Conservation (phyloP, 1,140 invertebrate genomes). For the Trichonephila inaurata region DNA sequence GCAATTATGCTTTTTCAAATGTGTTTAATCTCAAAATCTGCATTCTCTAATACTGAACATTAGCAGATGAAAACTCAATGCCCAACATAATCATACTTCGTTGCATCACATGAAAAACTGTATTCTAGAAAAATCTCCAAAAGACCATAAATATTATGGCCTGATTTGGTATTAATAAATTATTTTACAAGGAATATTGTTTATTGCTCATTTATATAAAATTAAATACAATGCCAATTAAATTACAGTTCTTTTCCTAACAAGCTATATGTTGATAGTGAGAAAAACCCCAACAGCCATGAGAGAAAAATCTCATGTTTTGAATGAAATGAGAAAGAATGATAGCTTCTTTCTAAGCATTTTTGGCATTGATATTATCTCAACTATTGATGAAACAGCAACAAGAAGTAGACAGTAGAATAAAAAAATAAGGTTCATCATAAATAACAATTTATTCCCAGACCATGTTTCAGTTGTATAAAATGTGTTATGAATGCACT, state of each 20-base stretch:
- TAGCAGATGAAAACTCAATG: background rate
- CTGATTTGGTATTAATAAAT: background rate
- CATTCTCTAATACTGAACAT: too few species aligned
- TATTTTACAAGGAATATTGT: background rate
- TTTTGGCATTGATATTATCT: constrained; percentile 35
- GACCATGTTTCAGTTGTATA: constrained; percentile 42
- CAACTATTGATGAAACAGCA: constrained; percentile 53
- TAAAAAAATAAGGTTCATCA: constrained; percentile 61
- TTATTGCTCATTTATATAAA: background rate
- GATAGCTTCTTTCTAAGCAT: background rate
- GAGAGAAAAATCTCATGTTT: background rate
- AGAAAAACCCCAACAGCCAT: background rate
- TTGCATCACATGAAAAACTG: background rate
- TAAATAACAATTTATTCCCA: constrained; percentile 48
- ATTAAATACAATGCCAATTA: background rate
- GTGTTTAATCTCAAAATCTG: too few species aligned
- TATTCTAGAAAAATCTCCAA: background rate
- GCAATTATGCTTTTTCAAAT: too few species aligned
- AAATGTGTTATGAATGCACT: constrained; percentile 49
- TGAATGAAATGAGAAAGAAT: background rate
- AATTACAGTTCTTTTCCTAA: background rate
- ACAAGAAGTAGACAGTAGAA: constrained; percentile 54
- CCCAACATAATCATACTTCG: background rate
- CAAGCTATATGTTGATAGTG: background rate
- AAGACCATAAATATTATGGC: background rate